These are phyloP conservation scores for Uropsilus gracilis DNA, from an alignment of 2,113 vertebrate species.

Conservation along the genomic window DNA sequence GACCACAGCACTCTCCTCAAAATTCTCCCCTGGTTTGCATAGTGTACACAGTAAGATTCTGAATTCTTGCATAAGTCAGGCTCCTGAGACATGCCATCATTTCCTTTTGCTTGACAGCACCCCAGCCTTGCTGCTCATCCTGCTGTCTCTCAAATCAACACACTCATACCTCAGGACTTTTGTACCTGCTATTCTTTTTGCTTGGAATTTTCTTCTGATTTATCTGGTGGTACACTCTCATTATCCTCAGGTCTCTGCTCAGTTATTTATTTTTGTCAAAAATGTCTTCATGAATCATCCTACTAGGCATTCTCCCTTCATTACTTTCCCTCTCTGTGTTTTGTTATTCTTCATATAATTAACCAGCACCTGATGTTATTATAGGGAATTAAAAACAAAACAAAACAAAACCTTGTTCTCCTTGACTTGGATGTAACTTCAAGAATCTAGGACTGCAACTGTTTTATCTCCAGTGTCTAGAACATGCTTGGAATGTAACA, in stretches of 20 bases:
- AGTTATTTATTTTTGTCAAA: neutral
- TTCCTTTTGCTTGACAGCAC: neutral
- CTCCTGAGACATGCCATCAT: neutral
- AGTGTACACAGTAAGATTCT: neutral
- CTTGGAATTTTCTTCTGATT: neutral
- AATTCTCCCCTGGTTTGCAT: neutral
- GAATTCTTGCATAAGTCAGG: neutral
- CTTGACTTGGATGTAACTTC: neutral
- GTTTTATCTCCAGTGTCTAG: neutral
- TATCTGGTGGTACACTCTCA: neutral
- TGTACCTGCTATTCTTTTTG: neutral
- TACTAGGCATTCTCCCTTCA: neutral
- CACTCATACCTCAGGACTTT: neutral
- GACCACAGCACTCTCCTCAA: neutral
- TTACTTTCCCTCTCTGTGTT: neutral
- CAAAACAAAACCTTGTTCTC: neutral
- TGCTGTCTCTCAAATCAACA: neutral
- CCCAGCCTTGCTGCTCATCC: rapidly evolving
- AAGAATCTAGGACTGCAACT: neutral
- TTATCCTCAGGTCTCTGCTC: neutral
- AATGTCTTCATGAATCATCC: neutral
- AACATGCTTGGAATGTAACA: neutral
- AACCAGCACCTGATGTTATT: neutral
- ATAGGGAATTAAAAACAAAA: neutral
- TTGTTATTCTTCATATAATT: neutral